Evolutionary conservation across 2,113 vertebrate genomes (phyloP).

Genomic region (Delphinapterus leucas): DNA sequence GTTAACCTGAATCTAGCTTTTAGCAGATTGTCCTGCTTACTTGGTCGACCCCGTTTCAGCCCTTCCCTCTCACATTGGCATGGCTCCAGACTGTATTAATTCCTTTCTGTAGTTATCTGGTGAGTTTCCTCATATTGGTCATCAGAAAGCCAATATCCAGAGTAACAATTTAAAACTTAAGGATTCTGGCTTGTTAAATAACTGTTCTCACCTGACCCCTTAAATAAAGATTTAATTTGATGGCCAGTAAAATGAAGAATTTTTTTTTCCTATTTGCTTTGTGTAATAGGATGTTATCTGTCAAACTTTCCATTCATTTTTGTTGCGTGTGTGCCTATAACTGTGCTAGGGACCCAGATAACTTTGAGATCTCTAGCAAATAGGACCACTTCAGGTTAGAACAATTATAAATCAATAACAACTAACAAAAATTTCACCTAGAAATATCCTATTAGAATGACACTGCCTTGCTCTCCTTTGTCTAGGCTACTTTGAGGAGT

Average conservation of each 20-base stretch:
- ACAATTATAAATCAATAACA: background rate
- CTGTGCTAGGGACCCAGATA: background rate
- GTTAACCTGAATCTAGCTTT: conserved; percentile 69
- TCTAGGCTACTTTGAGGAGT: background rate
- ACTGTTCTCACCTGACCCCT: background rate
- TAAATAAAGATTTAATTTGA: background rate
- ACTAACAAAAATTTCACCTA: background rate
- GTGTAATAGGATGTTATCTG: background rate
- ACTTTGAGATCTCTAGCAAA: background rate
- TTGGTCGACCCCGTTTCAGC: conserved; percentile 9
- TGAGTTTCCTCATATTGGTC: background rate
- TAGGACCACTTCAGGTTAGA: background rate
- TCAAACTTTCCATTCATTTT: background rate
- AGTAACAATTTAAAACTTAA: conserved; percentile 10
- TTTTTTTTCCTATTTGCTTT: background rate
- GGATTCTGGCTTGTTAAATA: background rate
- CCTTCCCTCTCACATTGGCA: background rate
- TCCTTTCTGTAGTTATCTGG: conserved; percentile 24
- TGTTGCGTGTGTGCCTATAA: background rate
- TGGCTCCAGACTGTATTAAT: conserved; percentile 6
- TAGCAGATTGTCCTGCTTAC: conserved; percentile 54
- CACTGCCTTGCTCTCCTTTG: background rate
- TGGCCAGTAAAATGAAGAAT: background rate
- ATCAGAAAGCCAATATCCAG: conserved; percentile 24
- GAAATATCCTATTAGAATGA: background rate